Evolutionary conservation across 2,888 invertebrate genomes (phyloP).

Genomic region (Chymomyza procnemis): DNA sequence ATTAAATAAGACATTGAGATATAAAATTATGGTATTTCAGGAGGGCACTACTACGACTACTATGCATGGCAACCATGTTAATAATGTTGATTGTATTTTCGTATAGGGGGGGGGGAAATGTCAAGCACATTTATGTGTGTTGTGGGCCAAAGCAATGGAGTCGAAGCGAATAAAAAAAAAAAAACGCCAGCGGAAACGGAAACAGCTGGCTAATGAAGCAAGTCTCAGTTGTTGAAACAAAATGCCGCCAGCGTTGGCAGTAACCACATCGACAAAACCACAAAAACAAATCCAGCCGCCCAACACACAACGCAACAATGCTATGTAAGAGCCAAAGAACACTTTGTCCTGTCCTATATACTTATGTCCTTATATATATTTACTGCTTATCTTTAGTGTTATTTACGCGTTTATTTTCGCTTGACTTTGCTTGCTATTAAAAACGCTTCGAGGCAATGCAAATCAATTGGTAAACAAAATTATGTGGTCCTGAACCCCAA

Average conservation of each 20-base stretch:
- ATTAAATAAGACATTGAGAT: constrained; percentile 3
- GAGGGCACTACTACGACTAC: background rate
- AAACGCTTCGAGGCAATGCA: constrained; percentile 26
- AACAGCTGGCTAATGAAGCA: constrained; percentile 29
- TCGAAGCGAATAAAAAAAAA: background rate
- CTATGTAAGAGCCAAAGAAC: background rate
- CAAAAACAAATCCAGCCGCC: background rate
- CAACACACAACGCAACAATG: background rate
- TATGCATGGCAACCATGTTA: constrained; percentile 13
- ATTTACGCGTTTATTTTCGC: constrained; percentile 5
- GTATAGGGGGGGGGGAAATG: constrained; percentile 32
- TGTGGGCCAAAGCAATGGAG: background rate
- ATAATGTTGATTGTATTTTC: constrained; percentile 7
- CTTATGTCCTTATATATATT: background rate
- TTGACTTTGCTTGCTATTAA: background rate
- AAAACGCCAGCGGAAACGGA: constrained; percentile 41
- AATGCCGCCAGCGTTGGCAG: constrained; percentile 14
- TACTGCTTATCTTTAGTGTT: background rate
- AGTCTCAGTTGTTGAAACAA: constrained; percentile 1
- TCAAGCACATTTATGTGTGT: constrained; percentile 13
- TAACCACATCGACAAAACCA: constrained; percentile 16
- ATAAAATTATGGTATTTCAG: background rate
- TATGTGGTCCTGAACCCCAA: too few species aligned
- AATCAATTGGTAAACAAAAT: constrained; percentile 50
- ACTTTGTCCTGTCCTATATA: background rate